Conservation (phyloP, 2,888 invertebrate species). For the Amphimallon solstitiale region DNA sequence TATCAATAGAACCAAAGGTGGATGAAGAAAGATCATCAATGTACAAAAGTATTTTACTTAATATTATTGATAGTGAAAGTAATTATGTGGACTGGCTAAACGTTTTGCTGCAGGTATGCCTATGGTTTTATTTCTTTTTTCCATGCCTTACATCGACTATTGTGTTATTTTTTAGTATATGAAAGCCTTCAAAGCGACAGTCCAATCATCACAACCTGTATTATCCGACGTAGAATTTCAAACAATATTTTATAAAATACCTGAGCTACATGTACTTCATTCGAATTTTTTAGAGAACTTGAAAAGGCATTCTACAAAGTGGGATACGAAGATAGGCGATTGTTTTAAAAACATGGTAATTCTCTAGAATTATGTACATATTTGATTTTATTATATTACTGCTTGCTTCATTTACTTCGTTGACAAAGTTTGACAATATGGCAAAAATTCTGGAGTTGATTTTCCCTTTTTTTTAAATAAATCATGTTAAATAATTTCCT, state of each 20-base stretch:
- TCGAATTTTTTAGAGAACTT: constrained; percentile 84
- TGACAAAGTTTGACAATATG: no score
- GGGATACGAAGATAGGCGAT: constrained; percentile 84
- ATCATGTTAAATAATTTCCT: no score
- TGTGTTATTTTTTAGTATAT: constrained; percentile 76
- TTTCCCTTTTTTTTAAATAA: no score
- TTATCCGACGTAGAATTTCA: constrained; percentile 89
- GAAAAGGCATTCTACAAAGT: constrained; percentile 74
- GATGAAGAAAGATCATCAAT: constrained; percentile 85
- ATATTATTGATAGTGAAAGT: constrained; percentile 91
- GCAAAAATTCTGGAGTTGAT: no score
- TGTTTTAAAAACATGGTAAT: constrained; percentile 82
- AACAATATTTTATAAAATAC: constrained; percentile 92
- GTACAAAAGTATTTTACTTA: constrained; percentile 88
- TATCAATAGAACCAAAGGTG: constrained; percentile 63
- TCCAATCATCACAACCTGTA: constrained; percentile 89
- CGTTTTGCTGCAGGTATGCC: constrained; percentile 82
- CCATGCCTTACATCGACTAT: not conserved
- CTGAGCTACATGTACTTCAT: constrained; percentile 85
- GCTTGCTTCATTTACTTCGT: no score
- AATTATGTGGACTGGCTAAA: constrained; percentile 90
- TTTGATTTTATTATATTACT: not conserved
- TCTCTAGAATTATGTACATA: not conserved
- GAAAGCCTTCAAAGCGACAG: constrained; percentile 88
- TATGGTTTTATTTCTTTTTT: not conserved